A percentile compares a stretch with the other conserved stretches of the same genome.
These are phyloP conservation scores for Pagetopsis macropterus DNA, from an alignment of 2,797 vertebrate genomes.

Conservation along the genomic window DNA sequence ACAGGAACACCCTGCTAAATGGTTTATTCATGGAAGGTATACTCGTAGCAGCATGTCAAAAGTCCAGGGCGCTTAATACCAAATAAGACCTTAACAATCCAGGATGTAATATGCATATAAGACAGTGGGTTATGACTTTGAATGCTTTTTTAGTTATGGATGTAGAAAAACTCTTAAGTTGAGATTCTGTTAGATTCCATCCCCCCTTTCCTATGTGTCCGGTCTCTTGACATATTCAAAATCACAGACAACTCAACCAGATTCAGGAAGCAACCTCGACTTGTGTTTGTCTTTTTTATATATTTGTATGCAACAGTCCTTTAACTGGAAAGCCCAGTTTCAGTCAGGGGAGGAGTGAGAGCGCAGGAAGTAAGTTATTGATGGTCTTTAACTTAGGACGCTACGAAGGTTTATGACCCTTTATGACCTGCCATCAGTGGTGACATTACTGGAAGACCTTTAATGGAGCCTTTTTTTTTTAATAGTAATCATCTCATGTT, in stretches of 20 bases:
- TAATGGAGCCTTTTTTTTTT: conserved; percentile 33
- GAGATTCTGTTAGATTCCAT: not conserved
- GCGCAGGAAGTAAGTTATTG: conserved; percentile 63
- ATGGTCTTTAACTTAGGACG: conserved; percentile 60
- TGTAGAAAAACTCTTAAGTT: conserved; percentile 3
- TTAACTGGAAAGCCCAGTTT: conserved; percentile 36
- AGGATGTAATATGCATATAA: conserved; percentile 25
- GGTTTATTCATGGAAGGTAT: conserved; percentile 61
- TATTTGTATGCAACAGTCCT: conserved; percentile 2
- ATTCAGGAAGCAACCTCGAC: not conserved
- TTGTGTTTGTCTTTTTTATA: conserved; percentile 25
- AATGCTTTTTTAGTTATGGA: conserved; percentile 41
- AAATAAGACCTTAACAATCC: conserved; percentile 39
- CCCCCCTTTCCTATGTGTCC: not conserved
- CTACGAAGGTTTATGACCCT: conserved; percentile 64
- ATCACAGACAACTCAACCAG: not conserved
- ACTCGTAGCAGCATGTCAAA: conserved; percentile 45
- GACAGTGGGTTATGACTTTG: conserved; percentile 20
- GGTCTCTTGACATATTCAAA: conserved; percentile 8
- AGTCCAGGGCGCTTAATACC: conserved; percentile 47
- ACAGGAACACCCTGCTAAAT: conserved; percentile 33
- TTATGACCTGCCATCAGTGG: conserved; percentile 61
- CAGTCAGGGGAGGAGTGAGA: conserved; percentile 24
- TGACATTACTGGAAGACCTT: conserved; percentile 57
- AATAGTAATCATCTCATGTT: conserved; percentile 51